A percentile compares a stretch with the other conserved stretches of the same genome.
phyloP scores from a whole-genome alignment of 2,888 invertebrate genomes.

The Horisme vitalbata region DNA sequence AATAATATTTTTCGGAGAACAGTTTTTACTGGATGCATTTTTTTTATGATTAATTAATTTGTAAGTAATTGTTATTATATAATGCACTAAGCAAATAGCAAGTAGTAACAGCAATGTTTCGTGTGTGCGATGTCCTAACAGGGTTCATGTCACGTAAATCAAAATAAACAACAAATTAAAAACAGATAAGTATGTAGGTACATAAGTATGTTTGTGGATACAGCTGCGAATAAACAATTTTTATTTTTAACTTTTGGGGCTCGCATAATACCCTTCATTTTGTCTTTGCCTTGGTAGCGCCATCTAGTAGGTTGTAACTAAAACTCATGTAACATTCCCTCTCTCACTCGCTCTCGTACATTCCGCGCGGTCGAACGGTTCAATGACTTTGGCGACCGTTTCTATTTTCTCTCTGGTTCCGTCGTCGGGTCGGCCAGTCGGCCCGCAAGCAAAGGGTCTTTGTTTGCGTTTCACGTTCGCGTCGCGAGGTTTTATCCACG shows the following conservation, averaged over 20 bases:
- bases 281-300: slow-evolving; percentile 37
- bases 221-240: too few species aligned
- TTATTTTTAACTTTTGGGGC: slow-evolving; percentile 42
- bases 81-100: too few species aligned
- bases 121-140: too few species aligned
- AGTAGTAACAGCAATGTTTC: too few species aligned
- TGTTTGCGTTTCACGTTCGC: slow-evolving; percentile 82
- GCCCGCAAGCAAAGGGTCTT: slow-evolving; percentile 75
- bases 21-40: too few species aligned
- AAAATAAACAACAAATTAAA: too few species aligned
- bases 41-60: too few species aligned
- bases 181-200: too few species aligned
- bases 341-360: slow-evolving; percentile 71
- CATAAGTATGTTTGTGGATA: too few species aligned
- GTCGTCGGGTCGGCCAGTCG: slow-evolving; percentile 64
- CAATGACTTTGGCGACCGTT: slow-evolving; percentile 81
- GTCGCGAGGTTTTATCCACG: slow-evolving; percentile 73
- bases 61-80: too few species aligned
- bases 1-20: too few species aligned
- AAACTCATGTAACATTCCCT: slow-evolving; percentile 28
- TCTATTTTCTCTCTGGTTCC: slow-evolving; percentile 83
- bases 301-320: slow-evolving; percentile 52
- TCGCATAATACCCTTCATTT: slow-evolving; percentile 41
- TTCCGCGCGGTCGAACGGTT: slow-evolving; percentile 71
- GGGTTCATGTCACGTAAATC: too few species aligned